Evolutionary conservation across 30 jellyfish, hydroid and myxozoan genomes (phyloP), one percentile per base, ranked within the genome.

Genomic region (Hydractinia symbiolongicarpus): DNA sequence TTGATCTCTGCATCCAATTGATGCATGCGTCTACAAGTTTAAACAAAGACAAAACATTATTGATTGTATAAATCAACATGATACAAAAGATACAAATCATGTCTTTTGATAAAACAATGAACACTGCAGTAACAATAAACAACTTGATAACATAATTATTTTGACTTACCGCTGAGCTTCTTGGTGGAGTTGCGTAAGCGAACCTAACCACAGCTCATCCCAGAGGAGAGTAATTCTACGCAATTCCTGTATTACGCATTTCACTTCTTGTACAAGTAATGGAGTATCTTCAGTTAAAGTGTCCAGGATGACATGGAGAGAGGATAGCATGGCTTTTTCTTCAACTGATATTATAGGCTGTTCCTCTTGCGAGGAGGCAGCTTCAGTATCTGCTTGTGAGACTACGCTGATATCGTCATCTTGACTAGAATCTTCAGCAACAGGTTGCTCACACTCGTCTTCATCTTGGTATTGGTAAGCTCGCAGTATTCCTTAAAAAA

Each of bases 201-300:
- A 94, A 53, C 99, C 99, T 51, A 94, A 77, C 99, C 99, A 94
- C 56, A 94, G 83, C 79, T 94, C 99, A 79, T 94, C 99, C 99
- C 99, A 94, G 7, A 94, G 89, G 56, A 94, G 80, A 4, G 99
- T 94, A 20, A 94, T 88, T 66, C 99, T 81, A 50, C 99, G 89
- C 68, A 94, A 66, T 67, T 94, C 99, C 68, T 81, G 86, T 8
- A 94, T 96, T 16, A 94, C 96, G 51, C 95, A 79, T 62, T 84
- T 85, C 67, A 94, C 99, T 75, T 94, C 99, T n/a, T 82, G 84
- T 5, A 91, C 90, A 1, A 94, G 93, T 10, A 57, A 44, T 19
- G 86, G 89, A 50, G 84, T 85, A 21, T 88, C 94, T 13, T 78
- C 83, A 17, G 85, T 69, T n/a, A 94, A 57, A 8, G 96, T 61